Base-by-base conservation (phyloP, 2,888 invertebrate species). In the Oeneis ivallda region DNA sequence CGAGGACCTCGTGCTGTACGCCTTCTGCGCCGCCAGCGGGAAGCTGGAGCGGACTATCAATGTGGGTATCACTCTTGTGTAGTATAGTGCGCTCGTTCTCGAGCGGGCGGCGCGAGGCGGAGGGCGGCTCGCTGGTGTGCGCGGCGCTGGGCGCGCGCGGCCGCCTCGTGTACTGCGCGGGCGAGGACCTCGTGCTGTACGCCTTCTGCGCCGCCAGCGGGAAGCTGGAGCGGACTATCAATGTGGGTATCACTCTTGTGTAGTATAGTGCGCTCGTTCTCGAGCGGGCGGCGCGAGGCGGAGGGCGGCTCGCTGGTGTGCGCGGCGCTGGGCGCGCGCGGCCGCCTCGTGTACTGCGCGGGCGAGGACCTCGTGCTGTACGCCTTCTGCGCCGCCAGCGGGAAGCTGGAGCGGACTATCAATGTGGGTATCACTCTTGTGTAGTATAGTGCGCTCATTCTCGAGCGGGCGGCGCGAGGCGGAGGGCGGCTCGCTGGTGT, bases 81-180 rank as follows among this genome's bases (percentile, higher is more conserved):
- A 26, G 26, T 1, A 96, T 96, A 84, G 96, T 97, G 63, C 93
- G 96, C 76, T 98, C 97, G 62, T 97, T 98, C 89, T 96, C 98
- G 63, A 97, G 97, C 80, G 99, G 99, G 92, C 99, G 99, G 87
- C 94, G 99, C 79, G 98, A 98, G 90, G 77, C 78, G 78, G 91
- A 89, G 82, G 98, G 98, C 67, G 99, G 99, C 78, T 98, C 99
- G 79, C 98, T 99, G 80, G 96, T 98, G 49, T 96, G 96, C 77
- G 97, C 97, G 34, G 95, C 96, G 59, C 94, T 99, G 32, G 98
- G 98, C 39, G 98, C 99, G 0, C 93, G 98, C 73, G 99, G 99
- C 59, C 98, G 99, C 84, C 99, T 99, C 94, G 97, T 99, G 72
- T 99, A 99, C 90, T 98, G 98, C 86, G 97, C 98, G 58, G 99